Conservation (phyloP, 2,888 invertebrate genomes). For the Druceiella hillmani region DNA sequence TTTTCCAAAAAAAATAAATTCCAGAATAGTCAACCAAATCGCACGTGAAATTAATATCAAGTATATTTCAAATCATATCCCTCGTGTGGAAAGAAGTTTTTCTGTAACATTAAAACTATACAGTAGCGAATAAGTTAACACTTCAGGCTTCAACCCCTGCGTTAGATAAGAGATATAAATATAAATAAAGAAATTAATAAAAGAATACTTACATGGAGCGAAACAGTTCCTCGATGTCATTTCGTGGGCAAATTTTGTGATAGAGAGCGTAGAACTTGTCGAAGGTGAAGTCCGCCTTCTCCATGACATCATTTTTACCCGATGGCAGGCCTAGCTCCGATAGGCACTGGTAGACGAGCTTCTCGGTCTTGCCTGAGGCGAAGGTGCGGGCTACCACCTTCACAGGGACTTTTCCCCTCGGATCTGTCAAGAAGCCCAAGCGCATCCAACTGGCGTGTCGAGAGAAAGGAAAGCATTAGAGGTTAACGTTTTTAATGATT, state of each 20-base stretch:
- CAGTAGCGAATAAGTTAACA: slow-evolving; percentile 1
- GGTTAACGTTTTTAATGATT: no score
- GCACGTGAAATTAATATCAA: no score
- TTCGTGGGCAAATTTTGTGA: slow-evolving; percentile 97
- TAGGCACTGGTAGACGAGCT: slow-evolving; percentile 94
- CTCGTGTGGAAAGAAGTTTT: no score
- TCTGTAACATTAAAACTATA: neutral
- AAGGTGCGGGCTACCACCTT: slow-evolving; percentile 95
- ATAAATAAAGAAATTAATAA: neutral
- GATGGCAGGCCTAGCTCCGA: slow-evolving; percentile 90
- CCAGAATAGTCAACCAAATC: no score
- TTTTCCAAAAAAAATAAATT: no score
- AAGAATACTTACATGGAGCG: slow-evolving; percentile 78
- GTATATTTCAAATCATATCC: no score
- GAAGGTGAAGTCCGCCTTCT: slow-evolving; percentile 91
- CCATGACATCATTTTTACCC: slow-evolving; percentile 94
- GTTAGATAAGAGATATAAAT: neutral
- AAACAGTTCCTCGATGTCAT: slow-evolving; percentile 97
- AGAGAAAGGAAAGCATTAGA: no score
- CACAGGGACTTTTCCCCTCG: slow-evolving; percentile 93
- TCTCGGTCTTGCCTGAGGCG: slow-evolving; percentile 99
- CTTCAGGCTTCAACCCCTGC: neutral
- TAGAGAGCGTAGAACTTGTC: slow-evolving; percentile 98
- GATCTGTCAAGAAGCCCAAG: slow-evolving; percentile 88
- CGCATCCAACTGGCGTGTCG: slow-evolving; percentile 99